Evolutionary conservation across 2,797 vertebrate genomes (phyloP).

Genomic region (Masticophis lateralis): DNA sequence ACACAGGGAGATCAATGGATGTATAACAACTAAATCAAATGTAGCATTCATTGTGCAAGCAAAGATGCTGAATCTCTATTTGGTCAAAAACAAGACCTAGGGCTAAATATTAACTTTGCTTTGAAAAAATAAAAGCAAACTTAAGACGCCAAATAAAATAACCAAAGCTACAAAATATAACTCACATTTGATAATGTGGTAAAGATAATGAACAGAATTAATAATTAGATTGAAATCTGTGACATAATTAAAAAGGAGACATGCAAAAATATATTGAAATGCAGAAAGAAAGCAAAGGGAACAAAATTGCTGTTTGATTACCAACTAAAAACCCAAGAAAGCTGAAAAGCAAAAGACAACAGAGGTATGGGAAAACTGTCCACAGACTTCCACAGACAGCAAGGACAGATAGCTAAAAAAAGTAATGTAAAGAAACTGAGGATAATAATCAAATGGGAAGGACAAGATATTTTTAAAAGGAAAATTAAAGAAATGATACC

Average conservation of each 20-base stretch:
- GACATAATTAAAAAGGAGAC: neutral
- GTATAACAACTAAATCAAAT: neutral
- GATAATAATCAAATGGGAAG: neutral
- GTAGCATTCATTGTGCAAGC: neutral
- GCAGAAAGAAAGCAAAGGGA: neutral
- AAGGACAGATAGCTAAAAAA: neutral
- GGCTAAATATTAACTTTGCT: neutral
- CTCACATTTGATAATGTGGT: neutral
- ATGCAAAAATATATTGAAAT: neutral
- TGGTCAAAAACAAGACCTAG: neutral
- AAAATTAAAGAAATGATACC: neutral
- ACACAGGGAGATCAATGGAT: neutral
- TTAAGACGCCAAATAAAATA: neutral
- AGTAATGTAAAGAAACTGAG: neutral
- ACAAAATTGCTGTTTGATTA: neutral
- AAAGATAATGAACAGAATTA: neutral
- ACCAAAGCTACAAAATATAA: neutral
- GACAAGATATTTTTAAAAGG: neutral
- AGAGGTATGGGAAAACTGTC: neutral
- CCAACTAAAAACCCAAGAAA: neutral
- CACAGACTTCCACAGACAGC: neutral
- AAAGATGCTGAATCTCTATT: neutral
- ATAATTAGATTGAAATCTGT: neutral
- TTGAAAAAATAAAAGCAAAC: neutral
- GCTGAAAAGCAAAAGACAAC: neutral